Base-by-base conservation (phyloP, 2,797 vertebrate species). In the Adrianichthys oophorus region DNA sequence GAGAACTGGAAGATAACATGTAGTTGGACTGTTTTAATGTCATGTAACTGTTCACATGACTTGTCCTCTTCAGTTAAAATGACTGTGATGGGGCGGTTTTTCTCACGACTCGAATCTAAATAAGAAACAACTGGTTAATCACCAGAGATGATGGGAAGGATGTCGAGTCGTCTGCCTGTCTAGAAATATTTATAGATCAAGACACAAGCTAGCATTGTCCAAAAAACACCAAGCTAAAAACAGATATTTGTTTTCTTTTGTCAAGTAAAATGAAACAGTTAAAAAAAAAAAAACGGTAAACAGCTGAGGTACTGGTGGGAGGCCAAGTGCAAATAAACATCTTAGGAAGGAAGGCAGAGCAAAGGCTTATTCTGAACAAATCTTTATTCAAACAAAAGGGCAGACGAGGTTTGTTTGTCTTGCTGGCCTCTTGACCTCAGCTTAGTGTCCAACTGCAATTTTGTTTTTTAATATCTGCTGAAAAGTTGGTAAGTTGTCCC, bases 271-370 rank as follows among this genome's bases (percentile, higher is more conserved):
- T 52, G 48, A 66, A 61, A 74, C 8, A 55, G 69, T 75, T 73
- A 45, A 70, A 83, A 67, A 1, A 12, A 32, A 37, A 78, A 85
- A 82, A 62, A 73, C 55, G 58, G 74, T 85, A 79, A 86, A 87
- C 74, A 78, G 73, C 65, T 54, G 74, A 75, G 64, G 78, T 68
- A 72, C 70, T 55, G 75, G 49, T 74, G 68, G 76, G 68, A 75
- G 70, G 54, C 56, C 48, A 56, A 79, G 70, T 59, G 72, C 65
- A 87, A 84, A 83, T 78, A 87, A 84, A 88, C 82, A 82, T 67
- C 56, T 61, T 66, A 82, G 79, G 80, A 85, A 85, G 78, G 83
- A 84, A 76, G 75, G 77, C 61, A 2, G 62, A 76, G 61, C 52
- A 72, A 76, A 66, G 71, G 73, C 58, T 70, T 66, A 74, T 80